Percentiles rank a stretch among this genome's conserved stretches.
phyloP scores from a whole-genome alignment of 2,888 invertebrate species.

The Arenicola marina region DNA sequence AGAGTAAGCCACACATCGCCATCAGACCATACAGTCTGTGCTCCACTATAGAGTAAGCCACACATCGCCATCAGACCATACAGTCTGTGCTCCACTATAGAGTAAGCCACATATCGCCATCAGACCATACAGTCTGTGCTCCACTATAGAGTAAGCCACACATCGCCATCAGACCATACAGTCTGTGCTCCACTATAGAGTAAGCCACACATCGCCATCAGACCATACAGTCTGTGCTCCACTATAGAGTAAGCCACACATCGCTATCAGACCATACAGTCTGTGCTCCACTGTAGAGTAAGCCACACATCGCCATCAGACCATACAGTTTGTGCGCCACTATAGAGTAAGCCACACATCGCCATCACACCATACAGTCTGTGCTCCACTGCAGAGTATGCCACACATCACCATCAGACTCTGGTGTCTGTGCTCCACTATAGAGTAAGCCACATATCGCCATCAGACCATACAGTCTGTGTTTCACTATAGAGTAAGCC shows the following conservation, averaged over 20 bases:
- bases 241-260: constrained; percentile 25
- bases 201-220: constrained; percentile 20
- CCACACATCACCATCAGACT: constrained; percentile 20
- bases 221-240: constrained; percentile 24
- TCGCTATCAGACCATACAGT: constrained; percentile 22
- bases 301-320: constrained; percentile 17
- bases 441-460: constrained; percentile 25
- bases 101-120: constrained; percentile 23
- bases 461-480: constrained; percentile 22
- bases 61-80: constrained; percentile 23
- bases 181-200: constrained; percentile 25
- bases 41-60: constrained; percentile 25
- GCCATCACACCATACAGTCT: constrained; percentile 24
- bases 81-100: constrained; percentile 22
- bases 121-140: constrained; percentile 24
- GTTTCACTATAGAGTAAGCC: constrained; percentile 28
- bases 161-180: constrained; percentile 22
- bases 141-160: constrained; percentile 25
- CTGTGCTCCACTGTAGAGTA: constrained; percentile 27
- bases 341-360: constrained; percentile 24
- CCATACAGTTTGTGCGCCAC: constrained; percentile 25
- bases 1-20: constrained; percentile 23
- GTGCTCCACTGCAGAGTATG: constrained; percentile 26
- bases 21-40: constrained; percentile 24
- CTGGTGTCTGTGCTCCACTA: constrained; percentile 19